A percentile compares a stretch with the other conserved stretches of the same genome.
Evolutionary conservation across 2,797 vertebrate genomes (phyloP).

Genomic region (Rhincodon typus): DNA sequence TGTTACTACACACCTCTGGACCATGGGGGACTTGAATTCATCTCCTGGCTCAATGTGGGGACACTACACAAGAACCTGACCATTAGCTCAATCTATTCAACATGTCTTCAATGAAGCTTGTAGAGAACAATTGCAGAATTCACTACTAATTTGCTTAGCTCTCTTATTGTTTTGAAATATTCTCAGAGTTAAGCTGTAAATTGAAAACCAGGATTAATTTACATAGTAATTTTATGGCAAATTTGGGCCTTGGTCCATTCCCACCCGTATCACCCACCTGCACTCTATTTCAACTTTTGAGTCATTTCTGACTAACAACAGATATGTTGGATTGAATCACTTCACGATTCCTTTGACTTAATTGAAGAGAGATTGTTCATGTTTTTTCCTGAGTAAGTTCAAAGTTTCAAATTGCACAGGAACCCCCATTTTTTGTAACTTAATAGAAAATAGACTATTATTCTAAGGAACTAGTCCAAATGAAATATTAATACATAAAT

Average conservation of each 20-base stretch:
- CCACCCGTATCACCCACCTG: not conserved
- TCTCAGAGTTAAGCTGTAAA: conserved; percentile 1
- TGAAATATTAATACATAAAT: not conserved
- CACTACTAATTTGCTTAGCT: not conserved
- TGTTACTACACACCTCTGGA: no score
- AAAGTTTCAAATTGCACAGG: not conserved
- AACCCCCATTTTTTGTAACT: not conserved
- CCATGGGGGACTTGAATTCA: no score
- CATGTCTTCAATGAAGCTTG: not conserved
- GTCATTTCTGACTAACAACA: not conserved
- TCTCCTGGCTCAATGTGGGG: no score
- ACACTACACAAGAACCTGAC: no score
- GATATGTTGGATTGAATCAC: not conserved
- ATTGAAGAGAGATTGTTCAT: not conserved
- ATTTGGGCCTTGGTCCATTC: not conserved
- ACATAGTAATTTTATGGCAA: not conserved
- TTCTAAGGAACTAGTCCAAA: not conserved
- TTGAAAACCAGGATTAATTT: conserved; percentile 25
- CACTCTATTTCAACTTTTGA: not conserved
- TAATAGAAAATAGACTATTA: not conserved
- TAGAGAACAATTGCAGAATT: not conserved
- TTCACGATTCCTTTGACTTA: not conserved
- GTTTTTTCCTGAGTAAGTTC: not conserved
- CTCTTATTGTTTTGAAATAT: not conserved
- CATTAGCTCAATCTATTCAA: not conserved